Evolutionary conservation across 2,797 vertebrate genomes (phyloP).

Genomic region (Microctenopoma steveboyesi): DNA sequence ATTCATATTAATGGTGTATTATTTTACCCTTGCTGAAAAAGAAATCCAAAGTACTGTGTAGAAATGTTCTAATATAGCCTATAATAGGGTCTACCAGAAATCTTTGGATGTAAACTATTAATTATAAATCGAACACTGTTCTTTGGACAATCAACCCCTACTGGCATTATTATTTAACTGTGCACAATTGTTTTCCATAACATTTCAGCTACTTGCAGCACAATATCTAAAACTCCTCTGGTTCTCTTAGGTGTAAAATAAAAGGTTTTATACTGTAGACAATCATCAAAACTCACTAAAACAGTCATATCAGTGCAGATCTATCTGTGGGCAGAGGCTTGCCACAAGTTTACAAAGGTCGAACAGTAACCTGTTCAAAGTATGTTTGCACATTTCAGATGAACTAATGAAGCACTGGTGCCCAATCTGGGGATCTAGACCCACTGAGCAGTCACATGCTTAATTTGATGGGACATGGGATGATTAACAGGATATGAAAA

Average conservation of each 20-base stretch:
- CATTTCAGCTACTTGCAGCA: not conserved
- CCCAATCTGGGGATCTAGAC: no score
- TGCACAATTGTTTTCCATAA: conserved; percentile 19
- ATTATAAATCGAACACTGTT: no score
- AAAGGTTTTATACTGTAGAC: not conserved
- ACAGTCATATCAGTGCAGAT: not conserved
- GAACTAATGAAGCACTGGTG: not conserved
- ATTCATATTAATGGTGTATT: not conserved
- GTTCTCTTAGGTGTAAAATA: not conserved
- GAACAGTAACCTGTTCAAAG: conserved; percentile 12
- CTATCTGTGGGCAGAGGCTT: not conserved
- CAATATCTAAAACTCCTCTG: not conserved
- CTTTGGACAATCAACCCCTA: no score
- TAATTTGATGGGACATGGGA: no score
- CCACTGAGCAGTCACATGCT: no score
- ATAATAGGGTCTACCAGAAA: no score
- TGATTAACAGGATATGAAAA: no score
- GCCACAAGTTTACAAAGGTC: not conserved
- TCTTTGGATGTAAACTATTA: no score
- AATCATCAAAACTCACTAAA: no score
- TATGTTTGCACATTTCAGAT: not conserved
- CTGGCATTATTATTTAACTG: conserved; percentile 10
- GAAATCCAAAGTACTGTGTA: no score
- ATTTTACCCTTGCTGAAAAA: not conserved
- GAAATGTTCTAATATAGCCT: no score